Evolutionary conservation across 2,888 invertebrate genomes (phyloP), one percentile per base, ranked within the genome.

Genomic region (Dysmachus trigonus): DNA sequence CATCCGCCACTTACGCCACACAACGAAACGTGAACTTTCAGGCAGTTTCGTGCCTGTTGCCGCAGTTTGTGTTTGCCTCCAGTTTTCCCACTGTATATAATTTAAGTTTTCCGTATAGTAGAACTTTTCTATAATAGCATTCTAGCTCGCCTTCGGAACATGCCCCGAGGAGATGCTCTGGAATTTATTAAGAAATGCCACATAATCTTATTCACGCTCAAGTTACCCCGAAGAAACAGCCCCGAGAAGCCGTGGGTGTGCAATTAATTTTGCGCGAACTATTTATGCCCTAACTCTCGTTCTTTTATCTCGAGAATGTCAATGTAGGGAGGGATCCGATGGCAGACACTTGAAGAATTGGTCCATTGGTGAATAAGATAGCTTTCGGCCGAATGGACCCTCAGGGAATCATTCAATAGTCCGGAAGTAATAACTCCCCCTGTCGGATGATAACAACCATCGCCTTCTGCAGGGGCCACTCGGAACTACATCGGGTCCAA

Each of bases 231-330:
- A 41, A 30, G 31, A 22, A 10, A 79, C 38, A 13, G n/a, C 33
- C n/a, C 18, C 27, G 22, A 2, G 22, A 10, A 15, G n/a, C n/a
- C 22, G n/a, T 10, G 33, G 18, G 18, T 5, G 5, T 47, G 27
- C 47, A 81, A 81, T 31, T 51, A 81, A 81, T 53, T 47, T 81
- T 53, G 33, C 10, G 3, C 27, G 81, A 81, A 81, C 35, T 81
- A 81, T 31, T 81, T 81, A 81, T n/a, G n/a, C 22, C 10, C 38
- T 27, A 38, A 22, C n/a, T 18, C 22, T 3, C 13, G 22, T 18
- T 76, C 22, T 38, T 35, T 74, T 38, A 18, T 76, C 35, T 76
- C 13, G 62, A 27, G 73, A 31, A 10, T 8, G 33, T 18, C 33
- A 33, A 73, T 31, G 8, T 15, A 8, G 73, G n/a, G 31, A 3